Conservation (phyloP, 2,888 invertebrate species). For the Lypha dubia region DNA sequence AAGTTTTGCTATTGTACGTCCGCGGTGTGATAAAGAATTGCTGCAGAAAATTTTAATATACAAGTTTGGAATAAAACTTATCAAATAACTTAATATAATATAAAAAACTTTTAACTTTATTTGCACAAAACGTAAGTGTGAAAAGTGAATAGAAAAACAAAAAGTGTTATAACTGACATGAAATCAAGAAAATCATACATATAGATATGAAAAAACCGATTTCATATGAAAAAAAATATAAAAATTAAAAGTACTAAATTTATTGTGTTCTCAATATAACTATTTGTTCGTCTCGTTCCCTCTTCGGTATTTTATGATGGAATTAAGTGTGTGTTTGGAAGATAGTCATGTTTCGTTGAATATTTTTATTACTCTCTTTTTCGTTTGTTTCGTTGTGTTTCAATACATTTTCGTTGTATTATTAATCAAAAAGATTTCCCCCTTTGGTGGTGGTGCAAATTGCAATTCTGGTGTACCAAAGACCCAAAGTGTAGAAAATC, state of each 20-base stretch:
- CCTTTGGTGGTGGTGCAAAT: conserved; percentile 79
- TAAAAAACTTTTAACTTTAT: conserved; percentile 62
- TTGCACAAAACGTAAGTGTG: conserved; percentile 72
- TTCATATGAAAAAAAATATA: conserved; percentile 53
- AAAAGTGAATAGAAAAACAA: conserved; percentile 55
- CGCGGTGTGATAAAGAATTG: conserved; percentile 57
- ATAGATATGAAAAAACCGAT: conserved; percentile 60
- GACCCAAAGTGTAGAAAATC: conserved; percentile 79
- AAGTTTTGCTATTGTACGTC: conserved; percentile 66
- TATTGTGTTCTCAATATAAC: conserved; percentile 62
- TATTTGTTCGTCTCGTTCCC: conserved; percentile 38
- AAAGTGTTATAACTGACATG: conserved; percentile 69
- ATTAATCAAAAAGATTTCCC: conserved; percentile 76
- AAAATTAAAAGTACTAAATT: conserved; percentile 71
- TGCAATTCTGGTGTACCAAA: conserved; percentile 83
- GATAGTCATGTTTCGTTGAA: conserved; percentile 66
- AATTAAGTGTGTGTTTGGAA: conserved; percentile 44
- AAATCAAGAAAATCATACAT: conserved; percentile 60
- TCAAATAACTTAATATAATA: conserved; percentile 46
- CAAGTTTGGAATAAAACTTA: conserved; percentile 54
- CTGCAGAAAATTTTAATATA: conserved; percentile 64
- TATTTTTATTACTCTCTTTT: conserved; percentile 56
- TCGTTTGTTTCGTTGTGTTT: conserved; percentile 64
- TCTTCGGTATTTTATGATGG: not conserved
- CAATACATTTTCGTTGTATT: conserved; percentile 68